A percentile compares a stretch with the other conserved stretches of the same genome.
Evolutionary conservation across 2,888 invertebrate genomes (phyloP).

Genomic region (Drosophila mimica): DNA sequence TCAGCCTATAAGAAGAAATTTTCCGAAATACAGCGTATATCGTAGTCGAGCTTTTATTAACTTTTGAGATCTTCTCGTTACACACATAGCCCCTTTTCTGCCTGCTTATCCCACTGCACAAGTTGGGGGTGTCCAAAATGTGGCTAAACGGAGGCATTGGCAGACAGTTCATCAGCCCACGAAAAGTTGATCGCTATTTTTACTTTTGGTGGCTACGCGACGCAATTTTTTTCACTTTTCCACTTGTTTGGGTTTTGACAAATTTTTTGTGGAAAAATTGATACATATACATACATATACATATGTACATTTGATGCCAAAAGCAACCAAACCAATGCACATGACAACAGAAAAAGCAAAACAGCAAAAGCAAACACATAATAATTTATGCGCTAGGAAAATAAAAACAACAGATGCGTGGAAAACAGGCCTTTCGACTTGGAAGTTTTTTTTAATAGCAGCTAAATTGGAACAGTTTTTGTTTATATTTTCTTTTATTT

Average conservation of each 20-base stretch:
- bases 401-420: slow-evolving; percentile 23
- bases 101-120: slow-evolving; percentile 34
- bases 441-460: slow-evolving; percentile 13
- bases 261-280: slow-evolving; percentile 29
- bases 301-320: slow-evolving; percentile 33
- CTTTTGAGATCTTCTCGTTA: slow-evolving; percentile 15
- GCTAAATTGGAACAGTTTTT: slow-evolving; percentile 21
- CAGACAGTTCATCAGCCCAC: slow-evolving; percentile 49
- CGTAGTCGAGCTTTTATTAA: not conserved
- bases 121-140: slow-evolving; percentile 2
- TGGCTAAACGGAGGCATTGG: not conserved
- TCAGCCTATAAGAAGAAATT: not conserved
- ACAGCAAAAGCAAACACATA: slow-evolving; percentile 23
- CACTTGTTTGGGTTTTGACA: slow-evolving; percentile 41
- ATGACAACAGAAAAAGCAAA: slow-evolving; percentile 28
- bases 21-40: slow-evolving; percentile 25
- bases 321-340: slow-evolving; percentile 30
- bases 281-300: not conserved
- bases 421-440: slow-evolving; percentile 27
- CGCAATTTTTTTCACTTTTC: slow-evolving; percentile 38
- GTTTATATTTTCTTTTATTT: slow-evolving; percentile 1
- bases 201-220: slow-evolving; percentile 30
- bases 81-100: slow-evolving; percentile 26
- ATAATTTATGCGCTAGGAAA: slow-evolving; percentile 52
- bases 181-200: slow-evolving; percentile 46